Evolutionary conservation across 2,113 vertebrate species (phyloP).

Genomic region (Poeciliopsis retropinna): DNA sequence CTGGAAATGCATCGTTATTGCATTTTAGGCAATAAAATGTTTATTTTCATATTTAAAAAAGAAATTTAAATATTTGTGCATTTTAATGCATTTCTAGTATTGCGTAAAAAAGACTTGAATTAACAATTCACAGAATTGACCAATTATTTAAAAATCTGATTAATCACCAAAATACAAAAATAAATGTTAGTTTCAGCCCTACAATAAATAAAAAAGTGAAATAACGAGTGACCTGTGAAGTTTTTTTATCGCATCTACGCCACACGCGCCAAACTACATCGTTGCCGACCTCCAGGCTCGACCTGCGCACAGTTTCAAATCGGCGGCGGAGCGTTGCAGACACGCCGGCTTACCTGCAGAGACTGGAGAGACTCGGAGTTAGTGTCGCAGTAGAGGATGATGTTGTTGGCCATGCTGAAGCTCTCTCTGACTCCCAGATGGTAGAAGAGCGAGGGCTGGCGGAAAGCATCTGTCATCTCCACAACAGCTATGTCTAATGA

Average conservation of each 20-base stretch:
- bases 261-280: constrained; percentile 26
- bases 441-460: constrained; percentile 97
- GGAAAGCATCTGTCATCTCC: constrained; percentile 97
- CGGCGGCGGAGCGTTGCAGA: constrained; percentile 1
- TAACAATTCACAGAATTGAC: no score
- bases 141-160: no score
- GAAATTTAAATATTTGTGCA: no score
- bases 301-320: constrained; percentile 49
- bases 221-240: no score
- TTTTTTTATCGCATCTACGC: constrained; percentile 22
- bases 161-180: no score
- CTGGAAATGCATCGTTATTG: no score
- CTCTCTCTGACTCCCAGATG: constrained; percentile 97
- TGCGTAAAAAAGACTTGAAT: no score
- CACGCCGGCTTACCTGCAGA: constrained; percentile 85
- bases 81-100: no score
- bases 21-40: no score
- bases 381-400: constrained; percentile 96
- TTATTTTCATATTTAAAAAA: no score
- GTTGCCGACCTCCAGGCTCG: constrained; percentile 5
- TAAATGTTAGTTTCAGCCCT: no score
- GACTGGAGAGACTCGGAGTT: constrained; percentile 93
- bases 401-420: constrained; percentile 99
- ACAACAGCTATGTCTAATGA: constrained; percentile 92
- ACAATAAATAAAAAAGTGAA: no score